Evolutionary conservation across 2,113 vertebrate species (phyloP).

Genomic region (Petaurus breviceps): DNA sequence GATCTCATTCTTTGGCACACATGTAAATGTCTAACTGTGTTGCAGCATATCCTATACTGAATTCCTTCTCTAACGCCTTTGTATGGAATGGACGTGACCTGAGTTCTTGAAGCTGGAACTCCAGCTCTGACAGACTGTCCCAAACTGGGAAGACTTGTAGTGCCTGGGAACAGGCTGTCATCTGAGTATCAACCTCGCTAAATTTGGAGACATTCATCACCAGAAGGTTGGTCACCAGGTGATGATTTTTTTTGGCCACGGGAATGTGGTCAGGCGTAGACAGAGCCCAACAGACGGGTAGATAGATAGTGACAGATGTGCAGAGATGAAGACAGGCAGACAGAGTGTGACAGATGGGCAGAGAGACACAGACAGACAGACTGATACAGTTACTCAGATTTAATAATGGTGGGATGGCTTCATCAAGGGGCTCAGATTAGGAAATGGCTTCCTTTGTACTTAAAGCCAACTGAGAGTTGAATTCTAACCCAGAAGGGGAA

Average conservation of each 20-base stretch:
- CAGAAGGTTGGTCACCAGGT: not conserved
- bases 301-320: not conserved
- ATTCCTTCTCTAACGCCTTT: not conserved
- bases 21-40: not conserved
- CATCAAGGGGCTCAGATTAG: not conserved
- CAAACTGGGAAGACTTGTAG: not conserved
- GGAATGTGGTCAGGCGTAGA: not conserved
- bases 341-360: not conserved
- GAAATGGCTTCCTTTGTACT: not conserved
- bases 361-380: not conserved
- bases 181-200: not conserved
- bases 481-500: not conserved
- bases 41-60: not conserved
- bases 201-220: not conserved
- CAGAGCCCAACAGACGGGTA: not conserved
- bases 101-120: not conserved
- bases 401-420: not conserved
- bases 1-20: constrained; percentile 16
- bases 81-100: not conserved
- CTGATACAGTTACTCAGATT: not conserved
- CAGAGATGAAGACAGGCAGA: not conserved
- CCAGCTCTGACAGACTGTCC: not conserved
- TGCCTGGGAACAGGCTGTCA: not conserved
- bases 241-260: not conserved
- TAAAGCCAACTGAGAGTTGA: not conserved